Base-by-base conservation (phyloP, 2,888 invertebrate genomes). In the Luperina testacea region DNA sequence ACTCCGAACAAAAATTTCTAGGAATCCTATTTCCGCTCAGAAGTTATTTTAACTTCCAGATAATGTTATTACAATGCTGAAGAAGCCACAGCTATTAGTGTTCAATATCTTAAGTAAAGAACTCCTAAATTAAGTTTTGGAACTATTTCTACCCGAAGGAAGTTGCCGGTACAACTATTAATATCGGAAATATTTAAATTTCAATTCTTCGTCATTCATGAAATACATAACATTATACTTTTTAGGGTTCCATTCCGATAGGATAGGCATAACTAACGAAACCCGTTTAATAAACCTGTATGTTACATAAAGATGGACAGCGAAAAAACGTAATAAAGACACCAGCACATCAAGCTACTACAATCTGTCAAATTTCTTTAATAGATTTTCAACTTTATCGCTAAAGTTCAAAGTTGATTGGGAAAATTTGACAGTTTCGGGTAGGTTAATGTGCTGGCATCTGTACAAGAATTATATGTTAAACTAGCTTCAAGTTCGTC, bases 71-170 rank as follows among this genome's bases (percentile, higher is more conserved):
- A 78, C 48, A 70, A 67, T n/a, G 17, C 42, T 63, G 80, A 45
- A 64, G 61, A 72, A 84, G 38, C 84, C 84, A 70, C 81, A 83
- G 69, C 81, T 80, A 83, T 84, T 73, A 76, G 69, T 72, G 72
- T 76, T 76, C 70, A 65, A 72, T 80, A 83, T 80, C 45, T 59
- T 65, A 63, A 76, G 63, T 75, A 67, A 80, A 72, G 72, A 83
- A 76, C 81, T 76, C 48, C 20, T 61, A 73, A 83, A 83, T 83
- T 84, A 84, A 83, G 63, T 80, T 78, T 53, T 27, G 45, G 17
- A 75, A 80, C 80, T 84, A 83, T 83, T 84, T 75, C 45, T 57
- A 20, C 4, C 32, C 42, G 65, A 51, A 70, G 64, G 51, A 82
- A 71, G 20, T 71, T 82, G 32, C 8, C 57, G 45, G 63, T 48